Evolutionary conservation across 1,140 invertebrate genomes (phyloP), one percentile per base, ranked within the genome.

Genomic region (Physella acuta): DNA sequence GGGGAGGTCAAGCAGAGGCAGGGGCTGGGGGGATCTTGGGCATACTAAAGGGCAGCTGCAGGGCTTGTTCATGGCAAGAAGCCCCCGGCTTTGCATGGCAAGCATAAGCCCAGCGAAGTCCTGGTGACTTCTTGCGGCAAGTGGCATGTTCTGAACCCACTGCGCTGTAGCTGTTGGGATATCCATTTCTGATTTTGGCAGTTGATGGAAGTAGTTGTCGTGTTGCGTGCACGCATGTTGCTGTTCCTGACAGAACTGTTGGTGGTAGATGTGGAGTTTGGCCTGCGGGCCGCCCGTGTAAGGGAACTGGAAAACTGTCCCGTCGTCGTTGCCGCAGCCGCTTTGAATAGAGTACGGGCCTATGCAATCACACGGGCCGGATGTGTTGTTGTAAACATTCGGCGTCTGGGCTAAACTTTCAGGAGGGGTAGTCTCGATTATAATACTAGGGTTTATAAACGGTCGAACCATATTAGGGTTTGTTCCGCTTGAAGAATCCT

Each of bases 111-210:
- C 68, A 33, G 72, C 39, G 3, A 72, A 34, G 37, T 76, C 74
- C 49, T 72, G 72, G 39, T 72, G 55, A 33, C 71, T 73, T 52
- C 71, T 67, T 30, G 56, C 67, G 37, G 58, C 33, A 33, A 76
- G 53, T n/a, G 74, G 74, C 68, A 68, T 71, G 39, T 71, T 71
- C 62, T 76, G 66, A 26, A 76, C 74, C 74, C 74, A 76, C 30
- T 67, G 55, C 16, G 72, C 68, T 3, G 72, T 73, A n/a, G 72
- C 66, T 17, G 52, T 26, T 1, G 61, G 61, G 20, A 69, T 69
- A 34, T 71, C 73, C 17, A 61, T 60, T 36, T 69, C 66, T 2
- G 64, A 58, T 2, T 36, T 71, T 31, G 73, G 70, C 8, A 59
- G 55, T 31, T 52, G 56, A 4, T 26, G 58, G 33, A 60, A 24